Percentiles rank a stretch among this genome's conserved stretches.
Conservation (phyloP, 2,888 invertebrate genomes). For the Noctua comes region DNA sequence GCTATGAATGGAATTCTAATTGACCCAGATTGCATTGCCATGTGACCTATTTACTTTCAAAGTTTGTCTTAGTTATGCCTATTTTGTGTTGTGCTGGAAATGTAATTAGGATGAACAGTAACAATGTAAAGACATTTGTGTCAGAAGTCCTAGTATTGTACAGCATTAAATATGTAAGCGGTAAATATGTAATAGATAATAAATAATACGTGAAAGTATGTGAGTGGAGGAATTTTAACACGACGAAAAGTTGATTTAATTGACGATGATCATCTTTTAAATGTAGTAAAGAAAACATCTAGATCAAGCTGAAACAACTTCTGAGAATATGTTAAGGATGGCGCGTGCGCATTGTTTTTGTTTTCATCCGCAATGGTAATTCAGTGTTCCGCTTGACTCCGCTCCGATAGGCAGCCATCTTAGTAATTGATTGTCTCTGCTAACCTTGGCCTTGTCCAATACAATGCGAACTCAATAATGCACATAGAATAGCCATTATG, state of each 20-base stretch:
- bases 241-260: not conserved
- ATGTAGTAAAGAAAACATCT: not conserved
- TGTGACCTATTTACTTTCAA: constrained; percentile 7
- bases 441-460: constrained; percentile 54
- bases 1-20: constrained; percentile 37
- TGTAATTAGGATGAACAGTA: not conserved
- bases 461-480: constrained; percentile 27
- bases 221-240: not conserved
- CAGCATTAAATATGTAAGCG: not conserved
- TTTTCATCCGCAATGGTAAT: constrained; percentile 13
- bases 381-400: constrained; percentile 40
- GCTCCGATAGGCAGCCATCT: constrained; percentile 46
- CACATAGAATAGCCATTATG: constrained; percentile 5
- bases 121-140: not conserved
- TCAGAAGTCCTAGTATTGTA: not conserved
- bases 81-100: not conserved
- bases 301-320: not conserved
- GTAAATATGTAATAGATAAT: not conserved
- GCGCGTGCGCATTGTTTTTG: constrained; percentile 27
- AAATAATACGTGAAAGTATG: not conserved
- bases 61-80: not conserved
- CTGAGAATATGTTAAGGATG: not conserved
- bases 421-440: constrained; percentile 44
- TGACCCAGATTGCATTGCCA: constrained; percentile 9
- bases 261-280: not conserved